Conservation (phyloP, 2,888 invertebrate genomes). For the Hypomecis atomaria region DNA sequence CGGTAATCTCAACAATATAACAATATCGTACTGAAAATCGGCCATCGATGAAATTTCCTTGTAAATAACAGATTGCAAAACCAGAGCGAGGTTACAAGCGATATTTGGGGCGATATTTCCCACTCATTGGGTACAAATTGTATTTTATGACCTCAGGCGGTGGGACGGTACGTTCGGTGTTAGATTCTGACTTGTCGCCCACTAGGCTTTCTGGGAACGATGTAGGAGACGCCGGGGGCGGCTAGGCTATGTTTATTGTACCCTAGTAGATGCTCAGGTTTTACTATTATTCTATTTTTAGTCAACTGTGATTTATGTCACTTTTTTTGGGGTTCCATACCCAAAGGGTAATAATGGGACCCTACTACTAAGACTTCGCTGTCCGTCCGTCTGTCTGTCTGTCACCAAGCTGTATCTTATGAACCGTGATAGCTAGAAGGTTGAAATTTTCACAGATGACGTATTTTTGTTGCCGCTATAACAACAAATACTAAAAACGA, state of each 20-base stretch:
- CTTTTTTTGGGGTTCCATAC: no score
- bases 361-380: no score
- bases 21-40: background rate
- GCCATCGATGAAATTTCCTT: background rate
- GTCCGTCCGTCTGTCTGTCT: no score
- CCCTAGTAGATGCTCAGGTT: background rate
- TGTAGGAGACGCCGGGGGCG: conserved; percentile 1
- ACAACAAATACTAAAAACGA: no score
- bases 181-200: background rate
- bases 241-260: conserved; percentile 1
- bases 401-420: no score
- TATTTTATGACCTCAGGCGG: conserved; percentile 19
- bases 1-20: background rate
- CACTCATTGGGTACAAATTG: conserved; percentile 16
- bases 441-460: no score
- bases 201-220: background rate
- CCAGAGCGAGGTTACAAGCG: conserved; percentile 7
- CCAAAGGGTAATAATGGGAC: no score
- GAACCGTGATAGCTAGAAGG: no score
- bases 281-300: background rate
- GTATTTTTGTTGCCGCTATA: no score
- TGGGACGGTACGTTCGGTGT: background rate
- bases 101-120: conserved; percentile 19
- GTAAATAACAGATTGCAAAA: conserved; percentile 6
- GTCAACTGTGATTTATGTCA: background rate